Conservation (phyloP, 2,888 invertebrate species). For the Amblyjoppa proteus region DNA sequence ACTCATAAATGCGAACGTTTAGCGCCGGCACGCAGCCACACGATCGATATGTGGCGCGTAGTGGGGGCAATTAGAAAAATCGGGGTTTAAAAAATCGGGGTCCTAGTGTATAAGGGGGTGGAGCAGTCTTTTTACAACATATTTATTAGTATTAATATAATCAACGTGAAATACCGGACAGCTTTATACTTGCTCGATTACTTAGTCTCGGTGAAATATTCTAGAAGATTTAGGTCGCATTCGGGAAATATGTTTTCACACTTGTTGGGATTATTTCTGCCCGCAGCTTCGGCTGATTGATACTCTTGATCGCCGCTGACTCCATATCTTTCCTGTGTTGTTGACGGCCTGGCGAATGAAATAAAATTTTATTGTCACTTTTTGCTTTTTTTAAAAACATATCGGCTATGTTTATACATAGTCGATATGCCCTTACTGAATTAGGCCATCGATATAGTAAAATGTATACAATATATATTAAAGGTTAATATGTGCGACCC, state of each 20-base stretch:
- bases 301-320: slow-evolving; percentile 78
- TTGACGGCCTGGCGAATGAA: slow-evolving; percentile 78
- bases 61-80: no score
- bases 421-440: no score
- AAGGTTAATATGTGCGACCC: no score
- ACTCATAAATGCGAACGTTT: no score
- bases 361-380: slow-evolving; percentile 35
- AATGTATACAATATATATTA: no score
- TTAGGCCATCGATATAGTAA: no score
- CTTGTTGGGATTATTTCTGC: slow-evolving; percentile 71
- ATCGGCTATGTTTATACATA: not conserved
- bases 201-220: slow-evolving; percentile 79
- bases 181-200: not conserved
- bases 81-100: no score
- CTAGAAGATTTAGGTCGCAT: slow-evolving; percentile 77
- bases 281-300: slow-evolving; percentile 79
- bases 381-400: not conserved
- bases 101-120: no score
- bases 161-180: no score
- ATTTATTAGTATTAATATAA: not conserved
- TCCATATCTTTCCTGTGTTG: slow-evolving; percentile 72
- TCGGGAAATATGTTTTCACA: slow-evolving; percentile 78
- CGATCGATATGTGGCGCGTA: no score
- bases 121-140: not conserved
- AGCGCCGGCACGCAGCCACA: no score